Evolutionary conservation across 2,888 invertebrate genomes (phyloP).

Genomic region (Lasioglossum calceatum): DNA sequence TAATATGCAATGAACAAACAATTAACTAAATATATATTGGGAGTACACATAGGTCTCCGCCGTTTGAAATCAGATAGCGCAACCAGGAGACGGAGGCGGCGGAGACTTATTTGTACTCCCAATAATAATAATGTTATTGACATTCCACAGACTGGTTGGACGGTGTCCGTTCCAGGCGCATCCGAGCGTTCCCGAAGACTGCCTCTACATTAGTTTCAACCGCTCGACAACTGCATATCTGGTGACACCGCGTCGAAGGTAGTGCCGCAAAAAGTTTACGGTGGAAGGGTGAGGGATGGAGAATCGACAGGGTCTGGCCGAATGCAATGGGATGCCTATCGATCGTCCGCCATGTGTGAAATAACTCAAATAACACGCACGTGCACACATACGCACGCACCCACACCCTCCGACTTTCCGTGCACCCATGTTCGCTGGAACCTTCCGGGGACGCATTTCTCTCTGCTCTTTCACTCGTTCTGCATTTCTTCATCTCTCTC

Average conservation of each 20-base stretch:
- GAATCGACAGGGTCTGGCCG: conserved; percentile 40
- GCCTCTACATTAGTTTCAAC: neutral
- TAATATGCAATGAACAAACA: no score
- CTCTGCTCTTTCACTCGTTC: no score
- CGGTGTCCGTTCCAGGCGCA: no score
- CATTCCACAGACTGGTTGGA: neutral
- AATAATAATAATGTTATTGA: no score
- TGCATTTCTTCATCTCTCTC: no score
- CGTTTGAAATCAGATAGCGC: no score
- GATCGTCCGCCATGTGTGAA: conserved; percentile 75
- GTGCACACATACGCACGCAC: conserved; percentile 35
- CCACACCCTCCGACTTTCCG: conserved; percentile 18
- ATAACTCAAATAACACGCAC: conserved; percentile 74
- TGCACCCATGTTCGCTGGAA: neutral
- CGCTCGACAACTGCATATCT: conserved; percentile 19
- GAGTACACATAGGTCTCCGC: no score
- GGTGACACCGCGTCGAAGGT: conserved; percentile 27
- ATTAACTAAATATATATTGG: no score
- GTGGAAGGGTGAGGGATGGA: conserved; percentile 25
- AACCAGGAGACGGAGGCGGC: no score
- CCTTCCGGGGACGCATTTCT: conserved; percentile 46
- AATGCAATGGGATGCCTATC: conserved; percentile 75
- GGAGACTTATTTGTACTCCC: no score
- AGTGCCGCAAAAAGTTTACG: conserved; percentile 18
- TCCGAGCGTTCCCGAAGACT: neutral